These are phyloP conservation scores for Salvelinus namaycush DNA, from an alignment of 2,113 vertebrate species.

Conservation along the genomic window DNA sequence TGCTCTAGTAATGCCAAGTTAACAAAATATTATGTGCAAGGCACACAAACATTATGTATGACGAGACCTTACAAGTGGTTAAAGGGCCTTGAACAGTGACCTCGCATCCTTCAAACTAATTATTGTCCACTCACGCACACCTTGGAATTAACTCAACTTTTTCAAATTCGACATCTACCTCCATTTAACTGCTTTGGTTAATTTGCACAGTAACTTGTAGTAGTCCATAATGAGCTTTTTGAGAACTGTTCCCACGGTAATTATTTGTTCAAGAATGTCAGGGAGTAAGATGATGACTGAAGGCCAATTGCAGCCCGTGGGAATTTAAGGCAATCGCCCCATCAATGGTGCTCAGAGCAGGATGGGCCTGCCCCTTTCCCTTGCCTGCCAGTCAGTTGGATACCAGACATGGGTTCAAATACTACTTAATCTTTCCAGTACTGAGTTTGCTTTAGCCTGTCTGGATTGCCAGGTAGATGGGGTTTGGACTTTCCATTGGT, in stretches of 20 bases:
- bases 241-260: constrained; percentile 77
- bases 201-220: constrained; percentile 48
- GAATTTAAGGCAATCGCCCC: constrained; percentile 71
- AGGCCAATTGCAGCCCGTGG: constrained; percentile 70
- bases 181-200: constrained; percentile 45
- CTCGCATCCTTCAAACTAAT: no score
- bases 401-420: constrained; percentile 3
- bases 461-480: no score
- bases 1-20: no score
- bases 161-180: no score
- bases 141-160: no score
- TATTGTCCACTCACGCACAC: no score
- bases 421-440: constrained; percentile 69
- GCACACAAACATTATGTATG: no score
- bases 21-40: no score
- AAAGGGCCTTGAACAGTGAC: no score
- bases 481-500: not conserved
- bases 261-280: constrained; percentile 69
- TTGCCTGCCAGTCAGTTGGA: constrained; percentile 69
- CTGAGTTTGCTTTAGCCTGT: constrained; percentile 50
- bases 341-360: constrained; percentile 31
- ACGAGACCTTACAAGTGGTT: no score
- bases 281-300: constrained; percentile 64
- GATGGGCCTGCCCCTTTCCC: constrained; percentile 75
- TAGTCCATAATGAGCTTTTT: constrained; percentile 52